A percentile compares a stretch with the other conserved stretches of the same genome.
Conservation (phyloP, 2,797 vertebrate species). For the Pygocentrus nattereri region DNA sequence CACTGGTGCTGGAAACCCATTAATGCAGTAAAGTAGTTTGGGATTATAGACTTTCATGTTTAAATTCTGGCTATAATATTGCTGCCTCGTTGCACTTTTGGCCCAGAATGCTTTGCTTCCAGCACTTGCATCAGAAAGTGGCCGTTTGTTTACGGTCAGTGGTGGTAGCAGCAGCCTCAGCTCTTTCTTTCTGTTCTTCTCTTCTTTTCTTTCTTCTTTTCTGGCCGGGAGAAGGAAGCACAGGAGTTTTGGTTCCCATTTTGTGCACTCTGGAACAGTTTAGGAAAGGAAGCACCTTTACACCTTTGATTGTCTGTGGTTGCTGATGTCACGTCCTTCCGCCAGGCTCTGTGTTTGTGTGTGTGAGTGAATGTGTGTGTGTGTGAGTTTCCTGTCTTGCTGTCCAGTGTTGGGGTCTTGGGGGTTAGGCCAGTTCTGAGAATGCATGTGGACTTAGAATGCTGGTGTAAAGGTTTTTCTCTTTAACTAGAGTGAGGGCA, state of each 20-base stretch:
- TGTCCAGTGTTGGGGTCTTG: constrained; percentile 76
- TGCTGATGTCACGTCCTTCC: constrained; percentile 93
- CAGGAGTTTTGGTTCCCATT: constrained; percentile 89
- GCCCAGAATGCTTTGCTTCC: constrained; percentile 24
- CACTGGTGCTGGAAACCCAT: constrained; percentile 3
- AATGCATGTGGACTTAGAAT: neutral
- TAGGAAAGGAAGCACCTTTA: constrained; percentile 96
- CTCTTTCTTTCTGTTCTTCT: constrained; percentile 58
- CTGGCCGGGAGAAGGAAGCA: constrained; percentile 85
- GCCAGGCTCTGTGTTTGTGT: constrained; percentile 64
- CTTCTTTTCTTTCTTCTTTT: constrained; percentile 74
- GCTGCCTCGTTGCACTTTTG: neutral
- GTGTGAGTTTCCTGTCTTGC: constrained; percentile 91
- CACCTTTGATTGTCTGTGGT: constrained; percentile 94
- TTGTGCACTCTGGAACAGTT: constrained; percentile 89
- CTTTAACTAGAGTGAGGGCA: neutral
- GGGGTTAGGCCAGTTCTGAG: constrained; percentile 11
- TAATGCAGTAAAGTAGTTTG: constrained; percentile 13
- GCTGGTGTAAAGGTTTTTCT: neutral
- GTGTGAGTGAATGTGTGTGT: constrained; percentile 49
- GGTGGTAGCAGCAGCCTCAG: constrained; percentile 65
- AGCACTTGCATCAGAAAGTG: constrained; percentile 67
- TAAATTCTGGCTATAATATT: neutral
- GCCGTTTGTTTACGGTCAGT: constrained; percentile 70
- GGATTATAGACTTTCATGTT: neutral